A percentile compares a stretch with the other conserved stretches of the same genome.
Conservation (phyloP, 2,797 vertebrate species). For the Cyprinodon diabolis region DNA sequence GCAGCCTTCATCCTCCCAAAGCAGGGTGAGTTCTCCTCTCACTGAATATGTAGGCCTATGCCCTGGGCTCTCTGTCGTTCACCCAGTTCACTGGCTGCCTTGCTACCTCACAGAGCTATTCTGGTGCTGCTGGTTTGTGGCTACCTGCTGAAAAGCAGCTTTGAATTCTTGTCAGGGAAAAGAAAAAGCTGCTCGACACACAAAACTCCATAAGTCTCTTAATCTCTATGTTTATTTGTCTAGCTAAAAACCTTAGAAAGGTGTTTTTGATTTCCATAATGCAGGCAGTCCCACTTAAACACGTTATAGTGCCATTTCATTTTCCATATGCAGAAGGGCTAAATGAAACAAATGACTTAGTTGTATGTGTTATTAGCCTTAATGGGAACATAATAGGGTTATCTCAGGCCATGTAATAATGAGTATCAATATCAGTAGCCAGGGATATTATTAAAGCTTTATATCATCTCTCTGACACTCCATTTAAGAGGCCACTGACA, state of each 20-base stretch:
- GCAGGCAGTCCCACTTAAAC: slow-evolving; percentile 63
- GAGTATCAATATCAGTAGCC: slow-evolving; percentile 80
- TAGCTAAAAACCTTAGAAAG: slow-evolving; percentile 51
- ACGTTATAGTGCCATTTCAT: slow-evolving; percentile 63
- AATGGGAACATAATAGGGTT: slow-evolving; percentile 83
- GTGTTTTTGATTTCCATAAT: slow-evolving; percentile 52
- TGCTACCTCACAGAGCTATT: slow-evolving; percentile 58
- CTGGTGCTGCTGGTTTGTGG: slow-evolving; percentile 65
- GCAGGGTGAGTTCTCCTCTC: slow-evolving; percentile 79
- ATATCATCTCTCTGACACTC: slow-evolving; percentile 81
- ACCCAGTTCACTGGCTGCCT: slow-evolving; percentile 56
- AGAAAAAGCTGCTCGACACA: slow-evolving; percentile 39
- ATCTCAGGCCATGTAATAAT: slow-evolving; percentile 78
- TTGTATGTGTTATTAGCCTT: slow-evolving; percentile 77
- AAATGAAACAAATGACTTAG: slow-evolving; percentile 83
- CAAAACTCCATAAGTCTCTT: slow-evolving; percentile 33
- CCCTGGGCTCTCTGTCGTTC: slow-evolving; percentile 69
- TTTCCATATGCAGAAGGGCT: slow-evolving; percentile 69
- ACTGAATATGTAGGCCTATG: slow-evolving; percentile 79
- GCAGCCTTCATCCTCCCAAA: slow-evolving; percentile 73
- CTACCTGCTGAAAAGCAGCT: slow-evolving; percentile 55
- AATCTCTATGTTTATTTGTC: slow-evolving; percentile 62
- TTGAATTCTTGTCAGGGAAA: slow-evolving; percentile 41
- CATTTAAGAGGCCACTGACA: slow-evolving; percentile 50
- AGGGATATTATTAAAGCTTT: slow-evolving; percentile 83